These are phyloP conservation scores for Ptychobarbus kaznakovi DNA, from an alignment of 2,797 vertebrate species.

Conservation along the genomic window DNA sequence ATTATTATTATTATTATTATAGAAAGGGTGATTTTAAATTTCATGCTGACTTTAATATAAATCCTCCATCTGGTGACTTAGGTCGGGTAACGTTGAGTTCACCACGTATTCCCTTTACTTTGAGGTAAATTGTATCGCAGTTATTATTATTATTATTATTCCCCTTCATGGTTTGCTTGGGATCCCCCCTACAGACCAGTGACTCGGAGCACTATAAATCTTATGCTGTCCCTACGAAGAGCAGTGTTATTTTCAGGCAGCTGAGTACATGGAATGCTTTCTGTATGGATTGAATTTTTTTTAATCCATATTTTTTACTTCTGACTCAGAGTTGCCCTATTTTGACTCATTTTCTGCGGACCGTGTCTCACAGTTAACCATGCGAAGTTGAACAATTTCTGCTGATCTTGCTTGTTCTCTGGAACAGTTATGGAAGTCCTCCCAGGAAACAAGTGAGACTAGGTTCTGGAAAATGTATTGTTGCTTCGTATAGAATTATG, in stretches of 20 bases:
- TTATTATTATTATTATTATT: constrained; percentile 1
- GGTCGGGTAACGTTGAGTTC: not conserved
- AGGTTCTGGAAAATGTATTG: constrained; percentile 9
- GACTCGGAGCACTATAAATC: constrained; percentile 55
- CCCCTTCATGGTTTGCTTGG: not conserved
- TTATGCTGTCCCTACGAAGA: constrained; percentile 16
- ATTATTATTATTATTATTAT: no score
- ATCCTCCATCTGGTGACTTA: not conserved
- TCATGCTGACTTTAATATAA: no score
- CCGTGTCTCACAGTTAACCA: constrained; percentile 61
- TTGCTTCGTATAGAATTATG: not conserved
- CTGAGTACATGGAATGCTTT: constrained; percentile 4
- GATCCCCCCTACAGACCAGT: constrained; percentile 17
- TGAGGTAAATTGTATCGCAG: no score
- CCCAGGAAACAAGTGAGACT: constrained; percentile 44
- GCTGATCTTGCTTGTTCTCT: constrained; percentile 71
- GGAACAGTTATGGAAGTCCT: constrained; percentile 65
- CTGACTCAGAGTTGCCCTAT: constrained; percentile 73
- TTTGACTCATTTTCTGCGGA: constrained; percentile 47
- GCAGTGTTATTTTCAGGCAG: not conserved
- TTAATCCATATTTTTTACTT: constrained; percentile 43
- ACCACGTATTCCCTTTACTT: not conserved
- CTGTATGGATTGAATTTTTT: constrained; percentile 31
- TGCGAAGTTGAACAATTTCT: constrained; percentile 57
- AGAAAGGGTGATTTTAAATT: not conserved